These are phyloP conservation scores for Xiphorhynchus elegans DNA, from an alignment of 2,113 vertebrate genomes.

Conservation along the genomic window DNA sequence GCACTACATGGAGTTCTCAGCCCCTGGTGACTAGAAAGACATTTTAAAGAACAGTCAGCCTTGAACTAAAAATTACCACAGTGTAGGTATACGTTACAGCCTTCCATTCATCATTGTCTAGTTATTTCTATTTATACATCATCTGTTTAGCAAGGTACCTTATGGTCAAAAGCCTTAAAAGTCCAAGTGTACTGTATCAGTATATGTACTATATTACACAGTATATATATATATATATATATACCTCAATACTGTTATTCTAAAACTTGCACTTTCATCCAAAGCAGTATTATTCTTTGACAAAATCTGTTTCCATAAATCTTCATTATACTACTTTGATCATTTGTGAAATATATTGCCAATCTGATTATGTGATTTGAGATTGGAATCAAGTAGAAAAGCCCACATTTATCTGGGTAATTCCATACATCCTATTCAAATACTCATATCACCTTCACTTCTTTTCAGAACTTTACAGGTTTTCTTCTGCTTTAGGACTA, in stretches of 20 bases:
- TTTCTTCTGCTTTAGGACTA: background rate
- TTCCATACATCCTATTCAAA: background rate
- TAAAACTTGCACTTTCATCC: background rate
- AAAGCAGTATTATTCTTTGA: background rate
- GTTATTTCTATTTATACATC: conserved; percentile 36
- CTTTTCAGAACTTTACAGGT: background rate
- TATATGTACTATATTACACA: background rate
- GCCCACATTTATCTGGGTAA: background rate
- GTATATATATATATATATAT: background rate
- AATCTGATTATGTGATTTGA: background rate
- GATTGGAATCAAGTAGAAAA: background rate
- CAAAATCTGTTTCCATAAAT: background rate
- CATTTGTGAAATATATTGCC: background rate
- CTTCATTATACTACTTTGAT: background rate
- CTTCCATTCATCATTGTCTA: conserved; percentile 21
- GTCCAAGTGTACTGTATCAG: background rate
- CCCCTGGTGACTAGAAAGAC: background rate
- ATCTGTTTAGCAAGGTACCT: background rate
- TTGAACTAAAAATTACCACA: background rate
- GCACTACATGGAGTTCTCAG: background rate
- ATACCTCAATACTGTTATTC: background rate
- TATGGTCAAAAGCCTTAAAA: background rate
- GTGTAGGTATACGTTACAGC: background rate
- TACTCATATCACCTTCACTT: background rate
- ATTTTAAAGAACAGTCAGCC: background rate